Evolutionary conservation across 2,797 vertebrate genomes (phyloP).

Genomic region (Leptodactylus fallax): DNA sequence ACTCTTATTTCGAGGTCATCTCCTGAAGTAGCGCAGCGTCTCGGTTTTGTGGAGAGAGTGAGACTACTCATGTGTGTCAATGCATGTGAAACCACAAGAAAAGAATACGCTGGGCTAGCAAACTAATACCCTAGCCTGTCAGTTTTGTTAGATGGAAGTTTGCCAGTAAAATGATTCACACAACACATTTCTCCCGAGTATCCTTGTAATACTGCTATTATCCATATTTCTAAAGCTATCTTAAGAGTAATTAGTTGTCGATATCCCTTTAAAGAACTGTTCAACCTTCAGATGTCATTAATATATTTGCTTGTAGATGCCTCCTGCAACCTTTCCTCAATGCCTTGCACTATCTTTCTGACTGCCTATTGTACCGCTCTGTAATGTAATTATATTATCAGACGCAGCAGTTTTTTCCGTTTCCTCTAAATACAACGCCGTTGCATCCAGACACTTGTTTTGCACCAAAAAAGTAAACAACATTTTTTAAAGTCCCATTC

Average conservation of each 20-base stretch:
- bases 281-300: constrained; percentile 1
- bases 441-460: background rate
- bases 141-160: background rate
- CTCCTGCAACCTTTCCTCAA: constrained; percentile 1
- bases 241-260: constrained; percentile 3
- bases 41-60: too few species aligned
- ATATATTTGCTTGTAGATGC: constrained; percentile 18
- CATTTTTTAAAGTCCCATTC: background rate
- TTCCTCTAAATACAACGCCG: background rate
- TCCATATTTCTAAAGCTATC: constrained; percentile 1
- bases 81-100: background rate
- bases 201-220: background rate
- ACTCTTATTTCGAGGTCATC: too few species aligned
- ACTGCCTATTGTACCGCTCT: background rate
- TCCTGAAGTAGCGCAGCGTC: too few species aligned
- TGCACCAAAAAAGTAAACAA: background rate
- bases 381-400: constrained; percentile 21
- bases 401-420: background rate
- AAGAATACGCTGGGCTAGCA: background rate
- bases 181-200: constrained; percentile 1
- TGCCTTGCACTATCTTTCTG: background rate
- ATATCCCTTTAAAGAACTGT: constrained; percentile 2
- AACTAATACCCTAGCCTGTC: background rate
- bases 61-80: background rate
- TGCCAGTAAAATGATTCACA: constrained; percentile 11